These are phyloP conservation scores for Phymorhynchus buccinoides DNA, from an alignment of 1,140 invertebrate genomes.

Conservation along the genomic window DNA sequence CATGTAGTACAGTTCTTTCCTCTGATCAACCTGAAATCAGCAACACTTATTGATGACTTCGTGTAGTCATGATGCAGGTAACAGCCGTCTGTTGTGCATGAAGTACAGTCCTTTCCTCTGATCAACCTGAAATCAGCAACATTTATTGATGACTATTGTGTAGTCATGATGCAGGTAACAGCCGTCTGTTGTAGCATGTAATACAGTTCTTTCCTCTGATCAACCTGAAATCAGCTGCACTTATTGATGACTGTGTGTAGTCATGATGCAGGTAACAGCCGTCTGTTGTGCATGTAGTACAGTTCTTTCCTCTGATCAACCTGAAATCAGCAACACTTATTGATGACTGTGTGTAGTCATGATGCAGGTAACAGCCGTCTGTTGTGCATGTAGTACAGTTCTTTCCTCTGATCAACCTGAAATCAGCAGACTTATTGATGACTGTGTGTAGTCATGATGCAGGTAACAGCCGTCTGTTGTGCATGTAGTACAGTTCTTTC, in stretches of 20 bases:
- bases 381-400: no score
- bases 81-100: neutral
- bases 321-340: neutral
- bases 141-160: neutral
- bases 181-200: no score
- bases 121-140: neutral
- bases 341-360: no score
- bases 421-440: no score
- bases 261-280: conserved; percentile 3
- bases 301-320: neutral
- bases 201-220: no score
- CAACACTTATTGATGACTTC: no score
- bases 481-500: neutral
- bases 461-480: neutral
- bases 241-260: conserved; percentile 51
- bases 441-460: conserved; percentile 42
- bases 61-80: conserved; percentile 24
- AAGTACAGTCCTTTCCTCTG: neutral
- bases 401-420: no score
- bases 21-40: no score
- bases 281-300: neutral
- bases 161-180: no score
- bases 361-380: no score
- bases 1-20: no score
- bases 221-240: no score